These are phyloP conservation scores for Pterocles burchelli DNA, from an alignment of 2,113 vertebrate genomes.

Conservation along the genomic window DNA sequence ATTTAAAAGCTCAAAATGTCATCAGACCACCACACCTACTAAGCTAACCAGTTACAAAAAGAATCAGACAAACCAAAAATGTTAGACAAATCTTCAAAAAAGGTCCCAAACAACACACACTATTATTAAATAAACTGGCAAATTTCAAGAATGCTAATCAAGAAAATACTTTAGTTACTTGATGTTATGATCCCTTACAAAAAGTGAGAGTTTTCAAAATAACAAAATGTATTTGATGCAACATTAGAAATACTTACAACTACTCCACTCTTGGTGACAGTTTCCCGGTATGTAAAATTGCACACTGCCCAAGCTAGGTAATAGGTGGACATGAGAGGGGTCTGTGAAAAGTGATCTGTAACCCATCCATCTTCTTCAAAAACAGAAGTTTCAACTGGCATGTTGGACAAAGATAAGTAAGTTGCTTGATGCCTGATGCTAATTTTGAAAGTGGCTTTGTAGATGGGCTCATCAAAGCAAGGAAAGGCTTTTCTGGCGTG, in stretches of 20 bases:
- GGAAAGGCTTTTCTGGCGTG: conserved; percentile 98
- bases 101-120: not conserved
- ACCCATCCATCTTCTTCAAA: conserved; percentile 91
- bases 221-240: not conserved
- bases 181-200: not conserved
- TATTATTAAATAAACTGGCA: not conserved
- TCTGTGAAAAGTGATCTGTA: conserved; percentile 90
- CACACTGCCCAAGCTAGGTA: conserved; percentile 97
- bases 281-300: conserved; percentile 94
- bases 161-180: not conserved
- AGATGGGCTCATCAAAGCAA: conserved; percentile 97
- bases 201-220: not conserved
- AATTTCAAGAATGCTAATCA: not conserved
- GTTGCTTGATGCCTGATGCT: conserved; percentile 89
- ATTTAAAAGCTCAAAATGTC: not conserved
- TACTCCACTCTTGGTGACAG: conserved; percentile 85
- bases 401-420: conserved; percentile 95
- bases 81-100: not conserved
- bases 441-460: conserved; percentile 96
- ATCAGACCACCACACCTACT: not conserved
- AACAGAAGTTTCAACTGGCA: conserved; percentile 89
- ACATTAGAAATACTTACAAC: conserved; percentile 82
- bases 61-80: not conserved
- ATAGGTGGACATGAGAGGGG: conserved; percentile 97
- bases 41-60: not conserved